Percentiles rank a stretch among this genome's conserved stretches.
phyloP scores from a whole-genome alignment of 2,797 vertebrate species.

The Catharus ustulatus region DNA sequence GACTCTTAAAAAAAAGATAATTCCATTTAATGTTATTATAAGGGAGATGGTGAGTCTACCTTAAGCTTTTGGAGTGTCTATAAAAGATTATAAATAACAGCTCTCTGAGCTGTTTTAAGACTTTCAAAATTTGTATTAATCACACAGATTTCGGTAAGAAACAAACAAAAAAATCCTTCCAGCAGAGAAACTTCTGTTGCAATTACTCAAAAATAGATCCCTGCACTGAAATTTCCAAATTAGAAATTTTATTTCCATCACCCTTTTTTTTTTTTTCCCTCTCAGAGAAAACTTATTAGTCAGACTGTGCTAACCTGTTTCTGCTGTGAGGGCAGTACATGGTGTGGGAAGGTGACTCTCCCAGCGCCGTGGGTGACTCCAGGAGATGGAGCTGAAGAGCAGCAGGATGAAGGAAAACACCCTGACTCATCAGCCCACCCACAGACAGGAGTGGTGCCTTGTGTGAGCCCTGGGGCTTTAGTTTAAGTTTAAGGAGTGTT shows the following conservation, averaged over 20 bases:
- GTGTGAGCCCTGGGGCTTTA: background rate
- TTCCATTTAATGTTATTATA: background rate
- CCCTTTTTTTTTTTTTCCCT: background rate
- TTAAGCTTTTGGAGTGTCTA: background rate
- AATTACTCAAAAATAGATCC: background rate
- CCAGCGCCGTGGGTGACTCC: background rate
- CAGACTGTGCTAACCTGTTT: background rate
- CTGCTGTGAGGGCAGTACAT: background rate
- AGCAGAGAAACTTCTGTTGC: background rate
- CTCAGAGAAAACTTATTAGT: background rate
- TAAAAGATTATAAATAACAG: background rate
- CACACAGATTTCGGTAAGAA: background rate
- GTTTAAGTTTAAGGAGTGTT: background rate
- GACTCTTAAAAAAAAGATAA: background rate
- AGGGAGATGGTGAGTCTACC: background rate
- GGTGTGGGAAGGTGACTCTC: background rate
- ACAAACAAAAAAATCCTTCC: background rate
- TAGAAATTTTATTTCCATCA: background rate
- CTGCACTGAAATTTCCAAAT: background rate
- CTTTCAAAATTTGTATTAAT: background rate
- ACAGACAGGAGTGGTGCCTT: background rate
- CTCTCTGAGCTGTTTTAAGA: background rate
- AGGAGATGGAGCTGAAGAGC: conserved; percentile 32
- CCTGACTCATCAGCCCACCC: background rate
- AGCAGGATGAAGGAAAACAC: background rate